A percentile compares a stretch with the other conserved stretches of the same genome.
Evolutionary conservation across 2,113 vertebrate species (phyloP).

Genomic region (Arvicanthis niloticus): DNA sequence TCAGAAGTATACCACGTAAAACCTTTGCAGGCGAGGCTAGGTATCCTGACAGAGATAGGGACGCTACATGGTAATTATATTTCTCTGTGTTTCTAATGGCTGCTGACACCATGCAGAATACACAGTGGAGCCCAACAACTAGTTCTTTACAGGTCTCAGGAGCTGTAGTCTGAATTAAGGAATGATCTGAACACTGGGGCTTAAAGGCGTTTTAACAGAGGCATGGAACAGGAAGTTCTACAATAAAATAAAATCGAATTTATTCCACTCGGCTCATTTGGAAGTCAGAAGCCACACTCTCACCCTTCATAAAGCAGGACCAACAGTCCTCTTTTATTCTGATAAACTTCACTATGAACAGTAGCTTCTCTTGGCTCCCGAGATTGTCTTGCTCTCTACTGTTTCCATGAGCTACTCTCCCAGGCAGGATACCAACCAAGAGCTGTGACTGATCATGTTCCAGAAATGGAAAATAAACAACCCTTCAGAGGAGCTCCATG

Average conservation of each 20-base stretch:
- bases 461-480: not conserved
- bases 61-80: not conserved
- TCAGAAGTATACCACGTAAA: not conserved
- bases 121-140: not conserved
- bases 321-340: not conserved
- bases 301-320: not conserved
- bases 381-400: not conserved
- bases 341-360: not conserved
- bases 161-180: not conserved
- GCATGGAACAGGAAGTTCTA: not conserved
- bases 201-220: not conserved
- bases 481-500: not conserved
- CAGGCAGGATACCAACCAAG: not conserved
- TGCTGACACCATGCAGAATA: not conserved
- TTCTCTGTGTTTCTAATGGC: not conserved
- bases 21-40: not conserved
- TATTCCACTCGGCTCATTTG: not conserved
- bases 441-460: slow-evolving; percentile 1
- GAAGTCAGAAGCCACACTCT: not conserved
- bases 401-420: not conserved
- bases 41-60: not conserved
- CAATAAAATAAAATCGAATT: not conserved
- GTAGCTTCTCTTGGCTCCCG: not conserved
- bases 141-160: not conserved
- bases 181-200: not conserved